Evolutionary conservation across 2,797 vertebrate species (phyloP), one percentile per base, ranked within the genome.

Genomic region (Lagorchestes hirsutus): DNA sequence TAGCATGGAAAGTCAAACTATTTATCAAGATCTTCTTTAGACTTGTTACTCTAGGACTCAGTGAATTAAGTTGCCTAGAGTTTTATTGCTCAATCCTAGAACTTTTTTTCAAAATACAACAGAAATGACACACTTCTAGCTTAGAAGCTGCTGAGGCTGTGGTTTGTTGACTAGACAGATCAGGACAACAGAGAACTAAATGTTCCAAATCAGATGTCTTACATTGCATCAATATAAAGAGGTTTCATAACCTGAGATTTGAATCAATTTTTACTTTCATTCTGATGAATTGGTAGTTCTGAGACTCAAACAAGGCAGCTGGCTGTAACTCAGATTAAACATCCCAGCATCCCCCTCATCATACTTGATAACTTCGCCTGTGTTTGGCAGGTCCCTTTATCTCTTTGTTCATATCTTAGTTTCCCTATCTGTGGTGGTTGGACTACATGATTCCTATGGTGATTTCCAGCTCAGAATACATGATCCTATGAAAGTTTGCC

Each of bases 21-120:
- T 74, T 67, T 87, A 55, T 93, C 93, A 9, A 87, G 87, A 27
- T 97, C 55, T 97, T 92, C 59, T 27, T 82, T 82, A 82, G 29
- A 46, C 40, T 22, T 82, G 18, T 9, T 82, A 3, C n/a, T 11
- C 18, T 46, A 24, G 8, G 74, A 8, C 74, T 90, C 50, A 24
- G 92, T 90, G 92, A 57, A 31, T 58, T 59, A 46, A 95, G 90
- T 52, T 95, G 56, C 82, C 90, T 94, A 67, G 56, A 29, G 57
- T 91, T 93, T 96, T 94, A 91, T 92, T 95, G 91, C 54, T 92
- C 94, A 96, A 91, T 94, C 82, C 87, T 59, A 93, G 22, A 22
- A 82, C 74, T 27, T 27, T 52, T 52, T 46, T 24, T n/a, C 13
- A 82, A 82, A 82, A 94, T 94, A 97, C 91, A 91, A 0, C 94